Conservation (phyloP, 2,113 vertebrate species). For the Galemys pyrenaicus region DNA sequence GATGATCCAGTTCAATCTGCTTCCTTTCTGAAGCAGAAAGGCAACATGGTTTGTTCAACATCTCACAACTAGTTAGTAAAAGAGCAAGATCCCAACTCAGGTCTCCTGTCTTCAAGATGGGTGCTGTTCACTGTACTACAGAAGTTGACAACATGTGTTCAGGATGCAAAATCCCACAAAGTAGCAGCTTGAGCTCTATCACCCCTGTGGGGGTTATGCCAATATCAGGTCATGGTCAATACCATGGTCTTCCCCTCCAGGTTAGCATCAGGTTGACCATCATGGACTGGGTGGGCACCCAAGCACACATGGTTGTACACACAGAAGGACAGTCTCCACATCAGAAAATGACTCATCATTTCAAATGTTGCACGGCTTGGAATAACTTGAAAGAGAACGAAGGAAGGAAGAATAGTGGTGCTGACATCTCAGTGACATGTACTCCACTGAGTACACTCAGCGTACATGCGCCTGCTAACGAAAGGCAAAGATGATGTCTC, state of each 20-base stretch:
- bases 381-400: constrained; percentile 56
- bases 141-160: neutral
- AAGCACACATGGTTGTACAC: neutral
- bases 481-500: constrained; percentile 42
- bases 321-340: constrained; percentile 39
- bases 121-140: neutral
- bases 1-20: neutral
- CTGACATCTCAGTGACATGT: constrained; percentile 40
- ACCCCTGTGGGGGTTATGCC: neutral
- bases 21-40: neutral
- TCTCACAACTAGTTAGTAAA: neutral
- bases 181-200: neutral
- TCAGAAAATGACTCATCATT: constrained; percentile 68
- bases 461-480: neutral
- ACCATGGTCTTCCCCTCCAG: neutral
- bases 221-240: constrained; percentile 36
- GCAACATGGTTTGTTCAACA: neutral
- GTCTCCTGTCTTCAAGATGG: neutral
- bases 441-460: neutral
- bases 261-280: constrained; percentile 6
- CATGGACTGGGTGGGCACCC: neutral
- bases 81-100: neutral
- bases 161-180: constrained; percentile 20
- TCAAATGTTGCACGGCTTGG: constrained; percentile 43
- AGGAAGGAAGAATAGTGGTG: neutral